Base-by-base conservation (phyloP, 2,797 vertebrate species). In the Pagetopsis macropterus region DNA sequence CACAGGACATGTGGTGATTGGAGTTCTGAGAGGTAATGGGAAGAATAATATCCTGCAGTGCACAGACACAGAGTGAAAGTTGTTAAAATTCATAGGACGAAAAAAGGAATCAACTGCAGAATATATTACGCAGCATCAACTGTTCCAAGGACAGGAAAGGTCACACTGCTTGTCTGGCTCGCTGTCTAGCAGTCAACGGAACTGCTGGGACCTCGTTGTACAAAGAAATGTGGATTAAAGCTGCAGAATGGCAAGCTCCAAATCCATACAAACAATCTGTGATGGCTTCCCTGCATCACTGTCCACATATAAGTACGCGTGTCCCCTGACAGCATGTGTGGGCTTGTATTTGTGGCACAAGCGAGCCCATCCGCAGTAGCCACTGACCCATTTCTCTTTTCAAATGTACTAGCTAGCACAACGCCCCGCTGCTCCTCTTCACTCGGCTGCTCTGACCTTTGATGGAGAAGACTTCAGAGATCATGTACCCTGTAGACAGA, bases 41-140 rank as follows among this genome's bases (percentile, higher is more conserved):
- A 79, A 71, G 87, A 89, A 87, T 89, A 82, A 90, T 89, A 89
- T 89, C 90, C 83, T 87, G 83, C 85, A 64, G 88, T 68, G 84
- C 80, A 48, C 63, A 72, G 86, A 86, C 48, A 72, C 79, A 67
- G 59, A 80, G 63, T 9, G 45, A 89, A 60, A 82, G 84, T 84
- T 88, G 89, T 94, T 94, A 90, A 92, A 93, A 94, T 94, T 93
- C 91, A 94, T 92, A 87, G 89, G 70, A 82, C 4, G 67, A 78
- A 70, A 84, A 86, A 85, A 85, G 79, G 76, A 92, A 91, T 91
- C 88, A 89, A 86, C 84, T 86, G 82, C 72, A 72, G 92, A 93
- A 94, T 93, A 92, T 49, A 92, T 93, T 93, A 92, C 72, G 65
- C 79, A 82, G 83, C 80, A 66, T 87, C 81, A 76, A 84, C 75